These are phyloP conservation scores for Eulemur mongoz DNA, from an alignment of 2,797 vertebrate species.

Conservation along the genomic window DNA sequence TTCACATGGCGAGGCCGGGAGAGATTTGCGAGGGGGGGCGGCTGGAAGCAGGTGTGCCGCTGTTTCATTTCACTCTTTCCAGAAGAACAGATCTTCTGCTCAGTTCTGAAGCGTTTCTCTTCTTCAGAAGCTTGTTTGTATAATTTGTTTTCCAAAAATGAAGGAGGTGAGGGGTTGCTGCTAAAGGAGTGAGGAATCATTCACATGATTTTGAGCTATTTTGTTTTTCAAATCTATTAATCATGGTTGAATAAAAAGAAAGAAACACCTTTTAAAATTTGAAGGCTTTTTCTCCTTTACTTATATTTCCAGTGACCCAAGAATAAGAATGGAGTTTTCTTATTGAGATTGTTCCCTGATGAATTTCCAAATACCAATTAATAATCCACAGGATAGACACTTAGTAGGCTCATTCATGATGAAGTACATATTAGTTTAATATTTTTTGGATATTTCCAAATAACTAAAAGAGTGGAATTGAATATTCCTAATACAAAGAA, in stretches of 20 bases:
- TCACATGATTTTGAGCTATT: constrained; percentile 73
- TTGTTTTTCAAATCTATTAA: constrained; percentile 31
- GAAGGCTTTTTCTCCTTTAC: constrained; percentile 14
- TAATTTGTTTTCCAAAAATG: constrained; percentile 77
- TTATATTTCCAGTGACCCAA: background rate
- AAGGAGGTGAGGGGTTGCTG: background rate
- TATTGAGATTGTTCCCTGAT: background rate
- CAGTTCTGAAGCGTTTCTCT: constrained; percentile 64
- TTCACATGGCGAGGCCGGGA: constrained; percentile 84
- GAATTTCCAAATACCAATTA: background rate
- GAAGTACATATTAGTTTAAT: background rate
- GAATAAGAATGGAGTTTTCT: background rate
- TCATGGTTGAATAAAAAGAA: constrained; percentile 63
- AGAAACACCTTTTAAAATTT: constrained; percentile 59
- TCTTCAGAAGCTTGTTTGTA: constrained; percentile 77
- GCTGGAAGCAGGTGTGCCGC: constrained; percentile 86
- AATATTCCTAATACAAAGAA: background rate
- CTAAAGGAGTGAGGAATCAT: constrained; percentile 71
- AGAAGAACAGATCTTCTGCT: constrained; percentile 78
- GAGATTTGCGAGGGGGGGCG: constrained; percentile 78
- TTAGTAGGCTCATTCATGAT: background rate
- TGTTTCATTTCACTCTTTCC: constrained; percentile 68
- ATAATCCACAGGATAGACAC: background rate
- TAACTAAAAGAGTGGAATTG: background rate
- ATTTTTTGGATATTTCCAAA: background rate